A percentile compares a stretch with the other conserved stretches of the same genome.
phyloP scores from a whole-genome alignment of 2,797 vertebrate species.

The Chelon auratus region DNA sequence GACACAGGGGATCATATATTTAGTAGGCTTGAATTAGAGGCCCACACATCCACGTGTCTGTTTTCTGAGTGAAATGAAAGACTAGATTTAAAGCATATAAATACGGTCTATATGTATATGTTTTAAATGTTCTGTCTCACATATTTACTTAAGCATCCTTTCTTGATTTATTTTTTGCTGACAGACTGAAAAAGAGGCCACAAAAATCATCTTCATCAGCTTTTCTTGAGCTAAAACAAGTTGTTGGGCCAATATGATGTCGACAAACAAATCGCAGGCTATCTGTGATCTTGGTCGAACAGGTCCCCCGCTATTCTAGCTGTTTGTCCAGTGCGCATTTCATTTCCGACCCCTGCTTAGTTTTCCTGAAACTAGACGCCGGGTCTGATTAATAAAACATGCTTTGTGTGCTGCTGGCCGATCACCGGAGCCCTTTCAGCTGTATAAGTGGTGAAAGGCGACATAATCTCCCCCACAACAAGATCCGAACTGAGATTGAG shows the following conservation, averaged over 20 bases:
- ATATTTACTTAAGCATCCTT: constrained; percentile 12
- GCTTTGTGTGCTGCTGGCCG: constrained; percentile 67
- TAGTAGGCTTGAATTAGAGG: neutral
- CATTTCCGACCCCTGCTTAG: constrained; percentile 79
- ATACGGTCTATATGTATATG: neutral
- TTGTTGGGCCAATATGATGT: neutral
- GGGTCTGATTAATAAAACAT: constrained; percentile 85
- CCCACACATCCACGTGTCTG: neutral
- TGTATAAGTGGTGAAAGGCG: constrained; percentile 86
- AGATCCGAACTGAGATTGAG: constrained; percentile 85
- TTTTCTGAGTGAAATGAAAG: neutral
- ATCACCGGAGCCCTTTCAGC: constrained; percentile 79
- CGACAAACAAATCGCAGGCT: constrained; percentile 1
- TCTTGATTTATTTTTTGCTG: constrained; percentile 39
- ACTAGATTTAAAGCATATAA: neutral
- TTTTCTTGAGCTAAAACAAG: neutral
- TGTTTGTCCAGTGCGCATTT: constrained; percentile 60
- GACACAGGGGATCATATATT: constrained; percentile 5
- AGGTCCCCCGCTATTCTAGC: constrained; percentile 31
- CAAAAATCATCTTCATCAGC: neutral
- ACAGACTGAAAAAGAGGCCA: constrained; percentile 31
- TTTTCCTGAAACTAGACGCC: constrained; percentile 81
- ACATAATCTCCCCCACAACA: constrained; percentile 81
- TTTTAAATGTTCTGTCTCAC: neutral
- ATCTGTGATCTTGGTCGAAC: neutral